Percentiles rank a stretch among this genome's conserved stretches.
Evolutionary conservation across 2,888 invertebrate species (phyloP).

Genomic region (Philereme transversata): DNA sequence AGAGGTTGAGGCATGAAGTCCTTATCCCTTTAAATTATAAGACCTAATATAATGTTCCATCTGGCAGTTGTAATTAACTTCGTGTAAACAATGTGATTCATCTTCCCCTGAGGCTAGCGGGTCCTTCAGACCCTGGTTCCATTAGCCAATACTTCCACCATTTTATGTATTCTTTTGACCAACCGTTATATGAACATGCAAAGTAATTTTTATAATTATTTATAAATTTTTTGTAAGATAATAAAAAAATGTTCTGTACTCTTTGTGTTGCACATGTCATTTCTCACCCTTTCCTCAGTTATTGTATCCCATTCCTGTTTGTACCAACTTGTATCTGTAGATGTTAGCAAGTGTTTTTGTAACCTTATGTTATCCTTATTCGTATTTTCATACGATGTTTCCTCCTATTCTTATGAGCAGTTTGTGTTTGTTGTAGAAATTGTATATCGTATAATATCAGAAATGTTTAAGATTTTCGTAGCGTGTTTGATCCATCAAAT

Average conservation of each 20-base stretch:
- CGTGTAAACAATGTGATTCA: constrained; percentile 65
- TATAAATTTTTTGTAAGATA: constrained; percentile 78
- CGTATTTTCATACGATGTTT: constrained; percentile 7
- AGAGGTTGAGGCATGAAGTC: constrained; percentile 91
- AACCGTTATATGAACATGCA: constrained; percentile 61
- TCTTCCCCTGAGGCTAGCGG: constrained; percentile 42
- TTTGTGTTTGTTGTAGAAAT: constrained; percentile 9
- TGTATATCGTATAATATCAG: background rate
- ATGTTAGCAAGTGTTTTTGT: constrained; percentile 25
- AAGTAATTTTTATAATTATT: constrained; percentile 74
- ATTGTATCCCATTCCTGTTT: constrained; percentile 24
- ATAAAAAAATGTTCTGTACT: constrained; percentile 81
- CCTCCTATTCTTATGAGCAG: constrained; percentile 7
- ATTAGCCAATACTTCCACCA: constrained; percentile 52
- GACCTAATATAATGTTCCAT: constrained; percentile 61
- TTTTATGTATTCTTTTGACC: constrained; percentile 62
- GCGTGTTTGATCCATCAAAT: background rate
- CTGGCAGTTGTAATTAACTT: constrained; percentile 63
- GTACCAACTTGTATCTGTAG: constrained; percentile 11
- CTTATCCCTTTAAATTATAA: constrained; percentile 66
- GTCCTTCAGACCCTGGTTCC: constrained; percentile 34
- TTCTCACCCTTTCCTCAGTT: constrained; percentile 43
- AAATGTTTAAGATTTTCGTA: background rate
- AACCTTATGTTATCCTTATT: constrained; percentile 12
- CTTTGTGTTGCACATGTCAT: constrained; percentile 62